Evolutionary conservation across 2,888 invertebrate species (phyloP), one percentile per base, ranked within the genome.

Genomic region (Diplolepis rosae): DNA sequence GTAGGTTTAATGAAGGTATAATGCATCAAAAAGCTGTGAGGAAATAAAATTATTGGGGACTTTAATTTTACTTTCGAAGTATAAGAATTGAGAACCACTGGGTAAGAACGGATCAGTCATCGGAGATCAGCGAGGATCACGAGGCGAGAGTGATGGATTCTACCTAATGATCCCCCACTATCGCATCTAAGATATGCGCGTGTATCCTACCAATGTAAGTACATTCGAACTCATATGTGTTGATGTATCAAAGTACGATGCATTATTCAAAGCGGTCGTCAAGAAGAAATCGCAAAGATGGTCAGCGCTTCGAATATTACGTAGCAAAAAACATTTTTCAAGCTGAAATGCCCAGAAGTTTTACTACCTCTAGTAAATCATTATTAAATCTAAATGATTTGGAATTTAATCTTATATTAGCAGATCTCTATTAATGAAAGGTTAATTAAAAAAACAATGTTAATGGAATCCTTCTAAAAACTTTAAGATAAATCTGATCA

Each of bases 111-210:
- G 80, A 84, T 83, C 83, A 77, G 83, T 84, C 84, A 80, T 81
- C 79, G 80, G 79, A 80, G 83, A 84, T 84, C 80, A 79, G 80
- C 75, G 77, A 73, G 82, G 79, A 82, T 83, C 82, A 80, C 76
- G 78, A 77, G 69, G 80, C 75, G 76, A 76, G 77, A 77, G 79
- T 83, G 84, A 84, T 83, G 82, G 83, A 84, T 85, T 78, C 78
- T 76, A 77, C 79, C 79, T 84, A 84, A 85, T 84, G 84, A 84
- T 85, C 79, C 76, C 71, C 74, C 73, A 72, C 71, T 68, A 65
- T 69, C 68, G 67, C 69, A 68, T 50, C 32, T 3, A 30, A 48
- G 45, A 45, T 22, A 48, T 66, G 66, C 39, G 48, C 22, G 24
- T 48, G 27, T 45, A 48, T 48, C 27, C 28, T 48, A 28, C 42